Percentiles rank a stretch among this genome's conserved stretches.
phyloP scores from a whole-genome alignment of 2,113 vertebrate species.

The Hylia prasina region DNA sequence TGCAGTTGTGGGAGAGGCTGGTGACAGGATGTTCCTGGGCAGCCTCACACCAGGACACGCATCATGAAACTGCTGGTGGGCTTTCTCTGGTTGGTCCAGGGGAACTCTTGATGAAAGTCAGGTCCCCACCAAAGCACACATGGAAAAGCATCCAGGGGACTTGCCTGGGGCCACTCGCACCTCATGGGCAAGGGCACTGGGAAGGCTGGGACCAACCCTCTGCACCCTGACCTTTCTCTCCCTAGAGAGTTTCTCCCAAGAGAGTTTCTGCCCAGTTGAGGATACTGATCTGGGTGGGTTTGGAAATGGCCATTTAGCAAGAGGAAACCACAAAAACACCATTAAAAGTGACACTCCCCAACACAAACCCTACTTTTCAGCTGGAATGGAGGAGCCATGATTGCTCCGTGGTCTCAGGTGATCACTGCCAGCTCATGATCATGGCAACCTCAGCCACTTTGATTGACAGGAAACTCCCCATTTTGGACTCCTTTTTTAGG shows the following conservation, averaged over 20 bases:
- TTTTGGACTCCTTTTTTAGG: not conserved
- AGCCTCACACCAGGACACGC: accelerated
- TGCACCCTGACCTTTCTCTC: not conserved
- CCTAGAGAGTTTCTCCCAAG: not conserved
- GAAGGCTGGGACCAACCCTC: not conserved
- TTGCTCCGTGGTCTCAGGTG: not conserved
- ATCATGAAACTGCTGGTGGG: not conserved
- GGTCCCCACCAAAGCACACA: accelerated
- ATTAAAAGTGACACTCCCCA: accelerated
- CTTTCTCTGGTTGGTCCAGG: not conserved
- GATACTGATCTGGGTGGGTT: not conserved
- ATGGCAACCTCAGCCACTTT: not conserved
- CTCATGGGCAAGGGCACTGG: not conserved
- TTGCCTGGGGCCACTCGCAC: accelerated
- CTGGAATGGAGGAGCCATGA: not conserved
- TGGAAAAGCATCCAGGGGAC: not conserved
- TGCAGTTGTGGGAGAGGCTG: not conserved
- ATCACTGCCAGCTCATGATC: not conserved
- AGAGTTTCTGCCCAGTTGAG: not conserved
- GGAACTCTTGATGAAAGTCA: not conserved
- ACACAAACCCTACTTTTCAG: accelerated
- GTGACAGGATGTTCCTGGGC: accelerated
- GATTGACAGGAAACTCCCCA: not conserved
- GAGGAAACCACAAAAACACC: accelerated
- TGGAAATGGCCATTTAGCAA: not conserved